Conservation (phyloP, 2,888 invertebrate species). For the Metacarcinus magister region DNA sequence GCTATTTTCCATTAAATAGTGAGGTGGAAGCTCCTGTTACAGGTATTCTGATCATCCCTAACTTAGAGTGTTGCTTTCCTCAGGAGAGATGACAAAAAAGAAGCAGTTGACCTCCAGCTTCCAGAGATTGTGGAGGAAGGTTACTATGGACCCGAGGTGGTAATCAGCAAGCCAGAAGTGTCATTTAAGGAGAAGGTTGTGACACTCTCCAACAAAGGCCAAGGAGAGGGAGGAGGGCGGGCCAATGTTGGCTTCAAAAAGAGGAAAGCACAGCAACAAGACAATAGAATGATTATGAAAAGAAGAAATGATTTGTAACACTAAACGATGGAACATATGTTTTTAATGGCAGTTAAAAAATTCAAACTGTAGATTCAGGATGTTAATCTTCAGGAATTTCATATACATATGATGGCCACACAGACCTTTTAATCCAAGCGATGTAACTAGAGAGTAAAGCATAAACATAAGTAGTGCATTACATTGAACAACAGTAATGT, state of each 20-base stretch:
- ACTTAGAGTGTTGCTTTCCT: conserved; percentile 45
- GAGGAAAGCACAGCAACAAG: conserved; percentile 87
- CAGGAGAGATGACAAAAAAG: conserved; percentile 55
- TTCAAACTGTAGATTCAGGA: neutral
- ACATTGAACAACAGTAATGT: neutral
- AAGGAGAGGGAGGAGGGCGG: conserved; percentile 53
- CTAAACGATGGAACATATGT: neutral
- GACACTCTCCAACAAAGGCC: conserved; percentile 58
- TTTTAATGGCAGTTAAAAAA: neutral
- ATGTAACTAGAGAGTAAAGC: neutral
- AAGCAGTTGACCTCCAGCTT: conserved; percentile 77
- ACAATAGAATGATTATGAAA: conserved; percentile 88
- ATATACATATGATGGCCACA: too few relatives aligned
- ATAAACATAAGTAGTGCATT: neutral
- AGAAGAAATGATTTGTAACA: conserved; percentile 87
- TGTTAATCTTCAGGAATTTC: neutral
- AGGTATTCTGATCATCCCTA: neutral
- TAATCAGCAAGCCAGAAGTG: conserved; percentile 66
- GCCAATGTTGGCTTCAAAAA: conserved; percentile 88
- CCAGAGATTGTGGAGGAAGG: conserved; percentile 71
- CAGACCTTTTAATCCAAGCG: neutral
- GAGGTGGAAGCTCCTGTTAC: too few relatives aligned
- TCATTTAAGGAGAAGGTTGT: conserved; percentile 79
- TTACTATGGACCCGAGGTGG: conserved; percentile 75
- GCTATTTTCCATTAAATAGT: too few relatives aligned